phyloP scores from a whole-genome alignment of 2,113 vertebrate species.

The Plecturocebus donacophilus region DNA sequence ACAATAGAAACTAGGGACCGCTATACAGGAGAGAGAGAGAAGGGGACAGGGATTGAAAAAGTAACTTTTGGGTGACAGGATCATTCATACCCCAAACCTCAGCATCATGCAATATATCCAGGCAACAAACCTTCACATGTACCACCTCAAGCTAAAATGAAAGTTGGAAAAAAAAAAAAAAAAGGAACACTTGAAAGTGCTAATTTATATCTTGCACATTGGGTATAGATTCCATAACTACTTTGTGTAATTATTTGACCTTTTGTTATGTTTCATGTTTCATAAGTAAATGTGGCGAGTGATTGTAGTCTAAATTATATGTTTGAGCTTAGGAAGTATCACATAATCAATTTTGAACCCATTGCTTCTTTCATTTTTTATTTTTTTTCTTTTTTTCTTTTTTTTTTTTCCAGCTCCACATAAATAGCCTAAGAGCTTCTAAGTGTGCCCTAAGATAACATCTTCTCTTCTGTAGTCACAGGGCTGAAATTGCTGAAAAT shows the following conservation, averaged over 20 bases:
- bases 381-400: too few relatives aligned
- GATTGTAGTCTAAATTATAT: conserved; percentile 25
- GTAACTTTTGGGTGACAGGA: too few relatives aligned
- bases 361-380: too few relatives aligned
- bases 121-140: too few relatives aligned
- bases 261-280: conserved; percentile 15
- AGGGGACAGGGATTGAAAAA: too few relatives aligned
- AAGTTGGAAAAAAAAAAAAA: too few relatives aligned
- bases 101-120: too few relatives aligned
- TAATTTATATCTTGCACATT: background rate
- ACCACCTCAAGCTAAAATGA: too few relatives aligned
- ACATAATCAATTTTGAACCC: conserved; percentile 16
- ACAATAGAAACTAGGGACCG: too few relatives aligned
- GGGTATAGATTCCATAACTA: background rate
- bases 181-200: background rate
- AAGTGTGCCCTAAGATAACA: background rate
- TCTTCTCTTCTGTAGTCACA: background rate
- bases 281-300: background rate
- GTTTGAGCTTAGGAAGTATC: background rate
- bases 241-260: background rate
- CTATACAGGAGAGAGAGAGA: too few relatives aligned
- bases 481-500: background rate
- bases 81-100: too few relatives aligned
- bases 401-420: background rate
- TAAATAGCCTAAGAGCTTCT: background rate